Evolutionary conservation across 2,888 invertebrate genomes (phyloP), one percentile per base, ranked within the genome.

Genomic region (Erpobdella octoculata): DNA sequence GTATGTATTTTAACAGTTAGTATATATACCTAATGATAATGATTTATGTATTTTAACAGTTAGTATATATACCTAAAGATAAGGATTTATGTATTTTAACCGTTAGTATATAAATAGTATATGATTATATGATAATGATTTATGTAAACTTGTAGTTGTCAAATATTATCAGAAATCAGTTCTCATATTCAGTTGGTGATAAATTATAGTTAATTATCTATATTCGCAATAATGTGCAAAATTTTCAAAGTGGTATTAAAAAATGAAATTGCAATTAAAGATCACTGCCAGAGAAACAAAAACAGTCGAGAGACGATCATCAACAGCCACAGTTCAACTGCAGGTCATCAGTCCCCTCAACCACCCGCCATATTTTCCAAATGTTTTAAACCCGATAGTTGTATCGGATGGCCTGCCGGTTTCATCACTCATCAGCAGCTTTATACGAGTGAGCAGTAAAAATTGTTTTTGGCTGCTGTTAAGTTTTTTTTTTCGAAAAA

Each of bases 281-380:
- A 41, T 72, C 21, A 66, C 31, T n/a, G 72, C 72, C 18, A 62
- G 65, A 31, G 72, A 72, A 37, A 70, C 62, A 0, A 31, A 33
- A 28, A 72, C 72, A 8, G 41, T 18, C 5, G 70, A 72, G 58
- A 37, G 28, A 2, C 46, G 61, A 21, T 70, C 58, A 0, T 61
- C 62, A 5, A 53, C 58, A 3, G 70, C 72, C 9, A 65, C 28
- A 38, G 64, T 72, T 15, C 53, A 18, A 28, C 21, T 72, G 21
- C 61, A 41, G 28, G 59, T 72, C 3, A 61, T 35, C 28, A 61
- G 36, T 33, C 70, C 65, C 12, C 48, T 28, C 65, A 70, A 48
- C 38, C 59, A 72, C 62, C 59, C 72, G 2, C 69, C 69, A n/a
- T 31, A n/a, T 53, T 72, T 72, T 41, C 70, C 68, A 4, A 61